A percentile compares a stretch with the other conserved stretches of the same genome.
These are phyloP conservation scores for Drosophila merina DNA, from an alignment of 2,888 invertebrate genomes.

Conservation along the genomic window DNA sequence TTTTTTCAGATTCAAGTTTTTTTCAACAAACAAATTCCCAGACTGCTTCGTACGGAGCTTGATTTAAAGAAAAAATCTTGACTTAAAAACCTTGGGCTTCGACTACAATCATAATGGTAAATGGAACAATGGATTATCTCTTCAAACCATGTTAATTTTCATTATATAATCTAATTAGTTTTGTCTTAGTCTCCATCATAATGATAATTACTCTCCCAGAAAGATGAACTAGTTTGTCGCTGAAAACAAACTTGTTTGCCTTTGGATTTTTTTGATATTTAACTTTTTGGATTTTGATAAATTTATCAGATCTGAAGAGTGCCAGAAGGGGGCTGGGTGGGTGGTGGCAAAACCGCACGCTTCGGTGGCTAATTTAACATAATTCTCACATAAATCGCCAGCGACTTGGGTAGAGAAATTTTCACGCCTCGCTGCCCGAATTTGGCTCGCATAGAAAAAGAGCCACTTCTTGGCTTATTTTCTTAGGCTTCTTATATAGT, in stretches of 20 bases:
- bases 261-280: conserved; percentile 22
- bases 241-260: conserved; percentile 20
- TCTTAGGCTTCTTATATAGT: background rate
- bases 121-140: background rate
- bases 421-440: conserved; percentile 67
- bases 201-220: conserved; percentile 23
- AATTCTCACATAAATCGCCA: conserved; percentile 76
- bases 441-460: conserved; percentile 43
- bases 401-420: conserved; percentile 74
- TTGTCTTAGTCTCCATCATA: background rate
- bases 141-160: background rate
- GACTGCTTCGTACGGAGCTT: background rate
- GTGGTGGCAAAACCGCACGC: conserved; percentile 40
- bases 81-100: conserved; percentile 9
- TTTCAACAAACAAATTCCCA: background rate
- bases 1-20: background rate
- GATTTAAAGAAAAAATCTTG: conserved; percentile 28
- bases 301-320: conserved; percentile 36
- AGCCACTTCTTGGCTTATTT: conserved; percentile 44
- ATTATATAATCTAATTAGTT: background rate
- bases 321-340: background rate
- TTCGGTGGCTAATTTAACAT: conserved; percentile 74
- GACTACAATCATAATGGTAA: background rate
- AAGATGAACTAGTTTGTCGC: conserved; percentile 15
- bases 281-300: conserved; percentile 42